These are phyloP conservation scores for Dynastes grantii DNA, from an alignment of 2,888 invertebrate species.

Conservation along the genomic window DNA sequence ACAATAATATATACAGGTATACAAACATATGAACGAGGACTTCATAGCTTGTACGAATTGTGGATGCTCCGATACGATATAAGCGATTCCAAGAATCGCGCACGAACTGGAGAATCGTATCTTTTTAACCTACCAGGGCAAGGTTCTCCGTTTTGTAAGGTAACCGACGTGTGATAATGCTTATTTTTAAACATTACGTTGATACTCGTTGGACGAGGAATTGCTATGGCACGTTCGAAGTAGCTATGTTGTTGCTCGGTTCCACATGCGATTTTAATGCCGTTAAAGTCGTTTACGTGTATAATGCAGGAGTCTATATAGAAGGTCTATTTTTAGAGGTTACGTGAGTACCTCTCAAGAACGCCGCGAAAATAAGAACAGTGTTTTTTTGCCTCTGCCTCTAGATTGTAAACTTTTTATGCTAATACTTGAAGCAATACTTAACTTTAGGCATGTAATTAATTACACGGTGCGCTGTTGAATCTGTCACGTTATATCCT, in stretches of 20 bases:
- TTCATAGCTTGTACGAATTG: not conserved
- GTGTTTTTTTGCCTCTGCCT: not conserved
- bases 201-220: not conserved
- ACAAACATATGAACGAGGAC: not conserved
- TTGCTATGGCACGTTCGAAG: not conserved
- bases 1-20: not conserved
- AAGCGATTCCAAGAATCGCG: not conserved
- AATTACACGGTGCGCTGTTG: too few relatives aligned
- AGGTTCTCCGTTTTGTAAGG: conserved; percentile 8
- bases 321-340: not conserved
- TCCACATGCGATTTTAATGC: conserved; percentile 10
- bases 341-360: not conserved
- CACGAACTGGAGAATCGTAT: conserved; percentile 14
- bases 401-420: too few relatives aligned
- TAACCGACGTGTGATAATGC: conserved; percentile 32
- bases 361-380: not conserved
- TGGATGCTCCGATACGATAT: not conserved
- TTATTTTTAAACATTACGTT: conserved; percentile 46
- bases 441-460: too few relatives aligned
- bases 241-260: not conserved
- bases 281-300: conserved; percentile 14
- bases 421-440: too few relatives aligned
- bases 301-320: not conserved
- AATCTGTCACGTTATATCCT: too few relatives aligned
- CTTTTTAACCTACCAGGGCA: conserved; percentile 42